Percentiles rank a stretch among this genome's conserved stretches.
These are phyloP conservation scores for Gonatopus flavifemur DNA, from an alignment of 1,140 invertebrate genomes.

Conservation along the genomic window DNA sequence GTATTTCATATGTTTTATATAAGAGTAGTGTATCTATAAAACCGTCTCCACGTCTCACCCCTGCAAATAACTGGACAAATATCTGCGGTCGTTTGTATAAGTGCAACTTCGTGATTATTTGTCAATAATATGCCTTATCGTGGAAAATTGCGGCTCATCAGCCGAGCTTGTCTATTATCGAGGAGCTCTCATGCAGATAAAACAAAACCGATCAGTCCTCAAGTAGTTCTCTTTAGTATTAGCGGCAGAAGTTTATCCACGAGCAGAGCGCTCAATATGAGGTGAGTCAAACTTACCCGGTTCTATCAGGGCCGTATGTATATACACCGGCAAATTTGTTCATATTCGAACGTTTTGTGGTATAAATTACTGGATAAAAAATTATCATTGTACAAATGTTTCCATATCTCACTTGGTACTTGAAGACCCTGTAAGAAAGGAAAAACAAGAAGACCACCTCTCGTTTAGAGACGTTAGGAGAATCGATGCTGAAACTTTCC, in stretches of 20 bases:
- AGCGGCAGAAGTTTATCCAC: slow-evolving; percentile 40
- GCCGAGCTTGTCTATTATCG: slow-evolving; percentile 24
- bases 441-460: neutral
- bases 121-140: slow-evolving; percentile 39
- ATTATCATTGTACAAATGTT: no score
- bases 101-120: no score
- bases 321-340: no score
- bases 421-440: neutral
- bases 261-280: slow-evolving; percentile 44
- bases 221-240: slow-evolving; percentile 25
- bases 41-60: no score
- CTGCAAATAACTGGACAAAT: no score
- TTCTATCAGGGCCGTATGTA: neutral
- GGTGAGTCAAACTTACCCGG: slow-evolving; percentile 32
- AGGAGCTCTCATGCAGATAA: slow-evolving; percentile 18
- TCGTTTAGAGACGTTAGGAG: slow-evolving; percentile 1
- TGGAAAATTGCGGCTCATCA: slow-evolving; percentile 38
- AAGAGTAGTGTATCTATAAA: no score
- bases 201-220: slow-evolving; percentile 21
- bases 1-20: slow-evolving; percentile 4
- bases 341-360: no score
- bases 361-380: no score
- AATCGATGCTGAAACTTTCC: neutral
- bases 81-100: no score
- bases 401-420: no score